These are phyloP conservation scores for Sakesphorus luctuosus DNA, from an alignment of 2,113 vertebrate genomes.

Conservation along the genomic window DNA sequence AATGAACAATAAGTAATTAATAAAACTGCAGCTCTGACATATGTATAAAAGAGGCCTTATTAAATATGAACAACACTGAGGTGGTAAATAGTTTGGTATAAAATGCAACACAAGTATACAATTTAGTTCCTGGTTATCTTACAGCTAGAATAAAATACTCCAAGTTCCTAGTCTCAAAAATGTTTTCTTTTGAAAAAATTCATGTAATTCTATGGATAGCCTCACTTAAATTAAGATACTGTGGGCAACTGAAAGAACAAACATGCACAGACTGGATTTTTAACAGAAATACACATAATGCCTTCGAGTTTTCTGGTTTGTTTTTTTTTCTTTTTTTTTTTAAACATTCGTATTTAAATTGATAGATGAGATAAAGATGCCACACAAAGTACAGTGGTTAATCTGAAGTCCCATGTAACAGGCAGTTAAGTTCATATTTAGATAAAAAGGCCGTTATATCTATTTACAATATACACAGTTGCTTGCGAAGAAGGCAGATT, in stretches of 20 bases:
- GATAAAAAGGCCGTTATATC: slow-evolving; percentile 91
- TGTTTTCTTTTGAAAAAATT: slow-evolving; percentile 62
- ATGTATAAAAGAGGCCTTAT: slow-evolving; percentile 59
- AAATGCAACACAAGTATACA: slow-evolving; percentile 62
- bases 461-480: slow-evolving; percentile 97
- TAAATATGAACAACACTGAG: slow-evolving; percentile 70
- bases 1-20: slow-evolving; percentile 5
- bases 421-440: slow-evolving; percentile 82
- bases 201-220: slow-evolving; percentile 63
- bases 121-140: slow-evolving; percentile 47
- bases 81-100: slow-evolving; percentile 58
- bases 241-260: slow-evolving; percentile 71
- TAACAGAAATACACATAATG: slow-evolving; percentile 71
- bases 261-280: slow-evolving; percentile 67
- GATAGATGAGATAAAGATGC: slow-evolving; percentile 73
- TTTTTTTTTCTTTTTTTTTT: not conserved
- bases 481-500: slow-evolving; percentile 79
- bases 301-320: slow-evolving; percentile 4
- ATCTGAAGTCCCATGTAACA: slow-evolving; percentile 89
- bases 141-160: slow-evolving; percentile 65
- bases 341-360: slow-evolving; percentile 73
- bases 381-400: slow-evolving; percentile 81
- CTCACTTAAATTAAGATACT: slow-evolving; percentile 67
- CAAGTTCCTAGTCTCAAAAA: slow-evolving; percentile 62
- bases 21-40: slow-evolving; percentile 37